Conservation (phyloP, 2,797 vertebrate genomes). For the Novumbra hubbsi region DNA sequence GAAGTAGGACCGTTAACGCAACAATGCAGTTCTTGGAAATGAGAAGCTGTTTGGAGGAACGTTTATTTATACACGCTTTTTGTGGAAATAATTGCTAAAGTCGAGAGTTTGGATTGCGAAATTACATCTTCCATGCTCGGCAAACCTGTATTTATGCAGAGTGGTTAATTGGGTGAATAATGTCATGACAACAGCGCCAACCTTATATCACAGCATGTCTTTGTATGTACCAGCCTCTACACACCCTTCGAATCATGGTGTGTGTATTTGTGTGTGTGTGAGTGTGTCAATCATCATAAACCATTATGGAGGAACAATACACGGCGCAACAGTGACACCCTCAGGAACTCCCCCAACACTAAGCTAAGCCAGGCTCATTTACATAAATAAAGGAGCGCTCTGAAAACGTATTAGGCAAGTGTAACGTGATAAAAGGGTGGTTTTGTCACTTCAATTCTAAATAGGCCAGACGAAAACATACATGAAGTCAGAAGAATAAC, state of each 20-base stretch:
- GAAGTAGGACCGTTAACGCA: neutral
- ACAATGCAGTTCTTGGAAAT: slow-evolving; percentile 14
- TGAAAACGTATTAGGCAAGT: slow-evolving; percentile 56
- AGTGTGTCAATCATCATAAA: slow-evolving; percentile 35
- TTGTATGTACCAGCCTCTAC: neutral
- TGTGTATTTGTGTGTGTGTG: neutral
- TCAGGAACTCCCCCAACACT: slow-evolving; percentile 61
- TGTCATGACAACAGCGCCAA: neutral
- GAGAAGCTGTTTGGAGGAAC: neutral
- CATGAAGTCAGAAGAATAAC: slow-evolving; percentile 39
- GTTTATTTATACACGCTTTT: neutral
- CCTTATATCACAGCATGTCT: neutral
- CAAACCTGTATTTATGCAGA: slow-evolving; percentile 1
- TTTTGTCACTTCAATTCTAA: slow-evolving; percentile 54
- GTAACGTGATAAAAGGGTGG: slow-evolving; percentile 53
- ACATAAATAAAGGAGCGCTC: slow-evolving; percentile 50
- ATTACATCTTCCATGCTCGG: neutral
- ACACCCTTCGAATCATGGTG: neutral
- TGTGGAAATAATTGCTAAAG: neutral
- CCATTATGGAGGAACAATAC: slow-evolving; percentile 28
- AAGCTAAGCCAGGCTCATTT: slow-evolving; percentile 40
- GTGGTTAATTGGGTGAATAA: neutral
- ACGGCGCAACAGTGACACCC: slow-evolving; percentile 79
- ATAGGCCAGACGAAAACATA: slow-evolving; percentile 55
- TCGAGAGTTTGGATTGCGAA: neutral